Evolutionary conservation across 2,888 invertebrate species (phyloP).

Genomic region (Athalia cordata): DNA sequence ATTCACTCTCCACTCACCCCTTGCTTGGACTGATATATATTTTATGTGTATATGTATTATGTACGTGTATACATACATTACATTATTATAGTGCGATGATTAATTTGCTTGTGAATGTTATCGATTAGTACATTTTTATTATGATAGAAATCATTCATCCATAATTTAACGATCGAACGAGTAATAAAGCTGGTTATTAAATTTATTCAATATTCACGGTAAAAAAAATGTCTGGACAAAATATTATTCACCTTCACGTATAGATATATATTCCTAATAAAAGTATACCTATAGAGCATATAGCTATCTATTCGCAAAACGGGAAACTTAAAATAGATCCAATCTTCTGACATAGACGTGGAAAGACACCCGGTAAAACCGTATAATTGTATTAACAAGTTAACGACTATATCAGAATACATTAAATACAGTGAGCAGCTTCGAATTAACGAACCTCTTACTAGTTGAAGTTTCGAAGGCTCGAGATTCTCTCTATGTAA

Average conservation of each 20-base stretch:
- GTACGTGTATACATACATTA: neutral
- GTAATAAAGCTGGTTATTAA: neutral
- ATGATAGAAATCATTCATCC: constrained; percentile 31
- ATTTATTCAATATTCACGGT: neutral
- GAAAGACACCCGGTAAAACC: neutral
- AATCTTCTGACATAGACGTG: constrained; percentile 1
- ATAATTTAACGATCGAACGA: constrained; percentile 11
- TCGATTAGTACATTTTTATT: constrained; percentile 20
- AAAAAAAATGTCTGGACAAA: neutral
- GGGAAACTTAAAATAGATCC: neutral
- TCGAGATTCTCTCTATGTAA: neutral
- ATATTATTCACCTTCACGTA: neutral
- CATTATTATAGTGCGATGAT: constrained; percentile 59
- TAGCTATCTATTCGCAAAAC: neutral
- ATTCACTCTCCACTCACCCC: constrained; percentile 38
- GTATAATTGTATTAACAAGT: constrained; percentile 12
- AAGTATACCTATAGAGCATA: neutral
- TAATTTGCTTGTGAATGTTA: constrained; percentile 63
- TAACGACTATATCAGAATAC: neutral
- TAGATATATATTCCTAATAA: neutral
- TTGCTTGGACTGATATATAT: constrained; percentile 35
- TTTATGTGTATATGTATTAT: neutral
- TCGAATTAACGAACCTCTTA: constrained; percentile 1
- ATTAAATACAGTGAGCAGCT: constrained; percentile 5
- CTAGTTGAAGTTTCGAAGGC: no score